Evolutionary conservation across 2,888 invertebrate species (phyloP), one percentile per base, ranked within the genome.

Genomic region (Ophion ellenae): DNA sequence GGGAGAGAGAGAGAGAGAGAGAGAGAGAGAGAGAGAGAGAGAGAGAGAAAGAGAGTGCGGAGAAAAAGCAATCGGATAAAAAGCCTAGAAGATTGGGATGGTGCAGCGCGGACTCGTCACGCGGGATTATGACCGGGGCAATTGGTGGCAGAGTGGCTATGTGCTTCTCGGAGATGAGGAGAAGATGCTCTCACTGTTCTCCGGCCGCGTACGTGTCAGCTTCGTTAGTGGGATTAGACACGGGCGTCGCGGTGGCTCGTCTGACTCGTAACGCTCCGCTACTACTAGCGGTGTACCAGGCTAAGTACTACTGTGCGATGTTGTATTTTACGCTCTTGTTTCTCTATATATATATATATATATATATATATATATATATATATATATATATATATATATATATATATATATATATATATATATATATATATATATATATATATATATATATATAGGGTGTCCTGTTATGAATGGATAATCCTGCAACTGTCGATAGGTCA

Each of bases 181-280:
- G 73, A 61, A 61, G 40, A 70, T 47, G 17, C 24, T 53, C 45
- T 67, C 53, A 17, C 67, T 63, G 80, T 73, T 77, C 75, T 70
- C 10, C 53, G 57, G 69, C 66, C 81, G 75, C 78, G 81, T 81
- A 81, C 84, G 77, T 83, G 86, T 86, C 86, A 86, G 84, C 81
- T 86, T 86, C 84, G 86, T 86, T 86, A 86, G 86, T 79, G 86
- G 86, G 84, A 86, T 86, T 86, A 86, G 86, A 86, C 70, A 79
- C 81, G 78, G 84, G 81, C 84, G 84, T 86, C 81, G 83, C 81
- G 75, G 83, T 79, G 83, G 78, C 86, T 81, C 6, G 86, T 74
- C 86, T 45, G 86, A 86, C 78, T 83, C 81, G 86, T 70, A 79
- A 32, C 69, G 73, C 47, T 83, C 80, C 80, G 80, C 83, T 80